Evolutionary conservation across 2,888 invertebrate genomes (phyloP).

Genomic region (Dryobota labecula): DNA sequence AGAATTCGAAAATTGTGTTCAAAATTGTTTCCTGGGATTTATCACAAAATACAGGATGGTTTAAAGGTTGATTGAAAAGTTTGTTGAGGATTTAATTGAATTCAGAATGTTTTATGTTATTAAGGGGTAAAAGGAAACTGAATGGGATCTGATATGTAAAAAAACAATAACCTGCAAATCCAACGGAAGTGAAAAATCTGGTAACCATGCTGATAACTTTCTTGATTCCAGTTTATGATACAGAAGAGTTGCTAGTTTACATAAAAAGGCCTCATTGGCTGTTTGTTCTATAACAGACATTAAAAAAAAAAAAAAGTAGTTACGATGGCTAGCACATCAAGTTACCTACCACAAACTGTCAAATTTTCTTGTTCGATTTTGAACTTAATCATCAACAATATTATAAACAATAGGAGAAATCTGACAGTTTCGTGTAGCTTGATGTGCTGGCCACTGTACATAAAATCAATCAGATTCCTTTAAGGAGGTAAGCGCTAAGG

Average conservation of each 20-base stretch:
- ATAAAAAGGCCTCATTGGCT: constrained; percentile 67
- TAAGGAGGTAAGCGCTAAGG: too few species aligned
- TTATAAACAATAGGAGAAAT: too few species aligned
- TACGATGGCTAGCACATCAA: too few species aligned
- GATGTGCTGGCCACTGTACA: too few species aligned
- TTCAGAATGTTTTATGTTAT: not conserved
- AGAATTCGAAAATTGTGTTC: not conserved
- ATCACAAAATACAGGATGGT: not conserved
- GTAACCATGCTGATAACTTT: constrained; percentile 79
- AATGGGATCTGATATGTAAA: not conserved
- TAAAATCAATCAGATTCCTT: not conserved
- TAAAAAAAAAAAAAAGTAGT: too few species aligned
- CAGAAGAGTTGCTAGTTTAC: constrained; percentile 77
- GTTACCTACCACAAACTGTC: too few species aligned
- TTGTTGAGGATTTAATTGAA: not conserved
- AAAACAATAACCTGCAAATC: constrained; percentile 74
- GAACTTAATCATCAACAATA: too few species aligned
- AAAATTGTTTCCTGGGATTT: not conserved
- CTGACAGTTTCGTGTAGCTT: too few species aligned
- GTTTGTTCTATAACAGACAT: constrained; percentile 65
- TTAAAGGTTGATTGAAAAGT: not conserved
- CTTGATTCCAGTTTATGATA: constrained; percentile 74
- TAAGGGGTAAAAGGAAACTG: not conserved
- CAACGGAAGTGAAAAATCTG: constrained; percentile 75
- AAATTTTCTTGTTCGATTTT: too few species aligned